Evolutionary conservation across 2,113 vertebrate species (phyloP).

Genomic region (Ophiodon elongatus): DNA sequence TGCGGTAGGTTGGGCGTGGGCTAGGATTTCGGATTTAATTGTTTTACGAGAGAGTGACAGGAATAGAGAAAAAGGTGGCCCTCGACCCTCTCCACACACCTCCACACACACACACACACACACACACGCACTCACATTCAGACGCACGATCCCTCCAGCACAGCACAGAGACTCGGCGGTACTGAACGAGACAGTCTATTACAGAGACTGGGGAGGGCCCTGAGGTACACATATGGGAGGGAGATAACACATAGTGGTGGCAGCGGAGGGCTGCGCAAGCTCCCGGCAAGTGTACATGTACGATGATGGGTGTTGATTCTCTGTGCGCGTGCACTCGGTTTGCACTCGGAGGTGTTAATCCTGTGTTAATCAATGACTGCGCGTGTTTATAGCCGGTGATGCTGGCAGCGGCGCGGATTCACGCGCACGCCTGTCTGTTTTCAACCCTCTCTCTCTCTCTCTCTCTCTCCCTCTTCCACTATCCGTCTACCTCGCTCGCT

Average conservation of each 20-base stretch:
- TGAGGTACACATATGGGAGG: conserved; percentile 88
- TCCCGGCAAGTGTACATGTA: conserved; percentile 58
- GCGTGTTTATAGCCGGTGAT: conserved; percentile 49
- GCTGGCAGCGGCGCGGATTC: conserved; percentile 44
- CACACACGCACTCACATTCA: conserved; percentile 6
- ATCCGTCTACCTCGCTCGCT: conserved; percentile 16
- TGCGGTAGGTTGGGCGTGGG: conserved; percentile 48
- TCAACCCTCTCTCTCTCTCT: conserved; percentile 22
- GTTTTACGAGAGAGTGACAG: conserved; percentile 83
- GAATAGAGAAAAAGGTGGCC: conserved; percentile 54
- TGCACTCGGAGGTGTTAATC: conserved; percentile 68
- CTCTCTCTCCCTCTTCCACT: conserved; percentile 33
- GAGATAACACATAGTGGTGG: conserved; percentile 84
- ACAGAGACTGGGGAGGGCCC: conserved; percentile 85
- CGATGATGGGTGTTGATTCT: conserved; percentile 54
- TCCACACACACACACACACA: conserved; percentile 16
- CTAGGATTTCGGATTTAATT: conserved; percentile 79
- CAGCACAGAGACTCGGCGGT: conserved; percentile 75
- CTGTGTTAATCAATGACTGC: conserved; percentile 74
- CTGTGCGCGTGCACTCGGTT: conserved; percentile 14
- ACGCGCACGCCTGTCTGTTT: conserved; percentile 23
- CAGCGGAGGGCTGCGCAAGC: conserved; percentile 63
- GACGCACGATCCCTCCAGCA: conserved; percentile 76
- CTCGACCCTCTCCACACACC: conserved; percentile 13
- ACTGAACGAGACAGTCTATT: conserved; percentile 85